Evolutionary conservation across 1,140 invertebrate genomes (phyloP).

Genomic region (Muscidifurax raptorellus): DNA sequence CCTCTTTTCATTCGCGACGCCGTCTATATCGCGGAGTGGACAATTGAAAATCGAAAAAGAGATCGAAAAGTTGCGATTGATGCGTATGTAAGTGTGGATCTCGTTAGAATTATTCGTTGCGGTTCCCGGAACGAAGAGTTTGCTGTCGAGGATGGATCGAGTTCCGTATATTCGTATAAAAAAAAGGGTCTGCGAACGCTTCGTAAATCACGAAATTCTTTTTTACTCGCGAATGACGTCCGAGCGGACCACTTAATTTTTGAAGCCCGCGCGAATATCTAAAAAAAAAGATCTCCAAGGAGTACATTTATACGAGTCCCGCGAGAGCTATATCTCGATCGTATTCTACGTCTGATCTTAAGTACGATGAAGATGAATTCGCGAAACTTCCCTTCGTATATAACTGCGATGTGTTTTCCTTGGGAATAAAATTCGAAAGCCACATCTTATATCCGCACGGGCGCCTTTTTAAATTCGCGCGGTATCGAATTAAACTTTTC

Average conservation of each 20-base stretch:
- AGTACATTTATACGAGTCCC: too few species aligned
- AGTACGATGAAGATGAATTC: not conserved
- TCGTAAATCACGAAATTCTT: too few species aligned
- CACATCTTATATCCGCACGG: too few species aligned
- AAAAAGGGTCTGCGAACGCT: too few species aligned
- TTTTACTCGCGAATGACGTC: too few species aligned
- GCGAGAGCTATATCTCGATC: too few species aligned
- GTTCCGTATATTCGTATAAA: not conserved
- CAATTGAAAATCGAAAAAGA: slow-evolving; percentile 11
- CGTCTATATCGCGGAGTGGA: not conserved
- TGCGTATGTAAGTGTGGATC: too few species aligned
- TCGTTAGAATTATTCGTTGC: not conserved
- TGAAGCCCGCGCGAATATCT: not conserved
- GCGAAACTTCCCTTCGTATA: not conserved
- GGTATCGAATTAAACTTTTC: too few species aligned
- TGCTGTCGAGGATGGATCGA: not conserved
- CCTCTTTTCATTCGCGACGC: not conserved
- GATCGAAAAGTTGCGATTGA: not conserved
- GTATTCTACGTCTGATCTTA: too few species aligned
- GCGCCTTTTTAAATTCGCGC: too few species aligned
- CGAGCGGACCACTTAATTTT: not conserved
- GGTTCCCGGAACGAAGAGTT: not conserved
- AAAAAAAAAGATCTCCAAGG: not conserved
- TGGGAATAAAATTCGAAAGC: too few species aligned
- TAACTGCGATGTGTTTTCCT: too few species aligned